Percentiles rank a stretch among this genome's conserved stretches.
Evolutionary conservation across 1,140 invertebrate genomes (phyloP).

Genomic region (Acromyrmex echinatior): DNA sequence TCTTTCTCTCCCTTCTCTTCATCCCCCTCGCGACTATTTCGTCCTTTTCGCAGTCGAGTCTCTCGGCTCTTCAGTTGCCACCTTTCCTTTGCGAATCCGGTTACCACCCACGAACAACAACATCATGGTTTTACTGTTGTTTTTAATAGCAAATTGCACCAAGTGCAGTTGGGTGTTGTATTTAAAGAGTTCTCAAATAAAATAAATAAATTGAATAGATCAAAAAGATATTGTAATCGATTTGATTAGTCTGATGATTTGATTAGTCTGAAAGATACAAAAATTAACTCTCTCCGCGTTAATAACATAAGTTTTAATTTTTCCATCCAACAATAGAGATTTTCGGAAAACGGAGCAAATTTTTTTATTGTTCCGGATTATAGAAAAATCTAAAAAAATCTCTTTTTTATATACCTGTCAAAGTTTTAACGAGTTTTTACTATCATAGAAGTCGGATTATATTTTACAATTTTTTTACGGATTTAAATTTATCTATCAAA

Average conservation of each 20-base stretch:
- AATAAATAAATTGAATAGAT: neutral
- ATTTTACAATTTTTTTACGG: too few relatives aligned
- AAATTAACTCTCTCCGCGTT: neutral
- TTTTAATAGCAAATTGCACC: conserved; percentile 9
- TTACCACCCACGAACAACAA: conserved; percentile 16
- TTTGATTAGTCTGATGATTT: neutral
- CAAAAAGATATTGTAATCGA: neutral
- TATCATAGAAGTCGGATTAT: too few relatives aligned
- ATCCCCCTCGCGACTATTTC: neutral
- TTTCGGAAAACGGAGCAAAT: too few relatives aligned
- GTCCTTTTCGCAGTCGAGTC: conserved; percentile 36
- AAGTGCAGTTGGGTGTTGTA: neutral
- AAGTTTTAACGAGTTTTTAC: too few relatives aligned
- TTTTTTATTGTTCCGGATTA: too few relatives aligned
- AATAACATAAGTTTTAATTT: too few relatives aligned
- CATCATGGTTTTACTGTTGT: conserved; percentile 9
- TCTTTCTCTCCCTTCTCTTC: conserved; percentile 15
- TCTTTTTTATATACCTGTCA: too few relatives aligned
- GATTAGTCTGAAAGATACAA: neutral
- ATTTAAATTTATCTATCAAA: too few relatives aligned
- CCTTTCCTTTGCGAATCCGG: neutral
- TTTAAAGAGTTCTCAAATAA: neutral
- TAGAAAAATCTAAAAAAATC: too few relatives aligned
- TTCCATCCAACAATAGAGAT: too few relatives aligned
- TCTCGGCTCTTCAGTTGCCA: neutral